phyloP scores from a whole-genome alignment of 2,888 invertebrate genomes.

The Scaptomyza flava region DNA sequence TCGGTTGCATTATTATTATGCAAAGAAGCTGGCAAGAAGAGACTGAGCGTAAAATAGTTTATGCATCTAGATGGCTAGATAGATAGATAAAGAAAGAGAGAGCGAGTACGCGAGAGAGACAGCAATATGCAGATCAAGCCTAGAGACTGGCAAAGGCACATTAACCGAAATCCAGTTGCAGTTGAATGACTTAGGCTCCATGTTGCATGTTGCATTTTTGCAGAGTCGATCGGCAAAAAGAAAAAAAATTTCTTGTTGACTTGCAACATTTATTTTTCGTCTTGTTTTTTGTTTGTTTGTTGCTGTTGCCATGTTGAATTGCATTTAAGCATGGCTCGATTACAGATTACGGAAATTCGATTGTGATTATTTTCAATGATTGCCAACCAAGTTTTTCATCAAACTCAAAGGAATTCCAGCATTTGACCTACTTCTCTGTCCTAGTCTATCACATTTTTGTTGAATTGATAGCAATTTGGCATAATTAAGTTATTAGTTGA shows the following conservation, averaged over 20 bases:
- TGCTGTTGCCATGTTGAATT: constrained; percentile 21
- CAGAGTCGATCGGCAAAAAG: constrained; percentile 37
- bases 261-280: constrained; percentile 55
- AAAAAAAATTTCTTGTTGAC: constrained; percentile 48
- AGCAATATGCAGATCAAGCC: constrained; percentile 11
- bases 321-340: constrained; percentile 55
- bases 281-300: constrained; percentile 12
- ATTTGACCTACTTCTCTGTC: constrained; percentile 40
- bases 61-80: constrained; percentile 9
- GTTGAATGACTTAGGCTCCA: constrained; percentile 68
- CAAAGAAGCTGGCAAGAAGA: constrained; percentile 63
- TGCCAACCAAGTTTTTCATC: constrained; percentile 24
- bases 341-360: constrained; percentile 66
- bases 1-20: constrained; percentile 72
- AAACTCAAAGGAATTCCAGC: constrained; percentile 30
- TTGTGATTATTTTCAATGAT: constrained; percentile 52
- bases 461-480: constrained; percentile 5
- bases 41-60: constrained; percentile 53
- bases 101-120: not conserved
- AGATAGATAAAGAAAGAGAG: constrained; percentile 16
- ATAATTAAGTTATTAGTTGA: constrained; percentile 18
- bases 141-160: constrained; percentile 48
- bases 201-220: constrained; percentile 49
- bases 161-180: constrained; percentile 79
- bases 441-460: not conserved